Conservation (phyloP, 2,888 invertebrate genomes). For the Geophilus truncorum region DNA sequence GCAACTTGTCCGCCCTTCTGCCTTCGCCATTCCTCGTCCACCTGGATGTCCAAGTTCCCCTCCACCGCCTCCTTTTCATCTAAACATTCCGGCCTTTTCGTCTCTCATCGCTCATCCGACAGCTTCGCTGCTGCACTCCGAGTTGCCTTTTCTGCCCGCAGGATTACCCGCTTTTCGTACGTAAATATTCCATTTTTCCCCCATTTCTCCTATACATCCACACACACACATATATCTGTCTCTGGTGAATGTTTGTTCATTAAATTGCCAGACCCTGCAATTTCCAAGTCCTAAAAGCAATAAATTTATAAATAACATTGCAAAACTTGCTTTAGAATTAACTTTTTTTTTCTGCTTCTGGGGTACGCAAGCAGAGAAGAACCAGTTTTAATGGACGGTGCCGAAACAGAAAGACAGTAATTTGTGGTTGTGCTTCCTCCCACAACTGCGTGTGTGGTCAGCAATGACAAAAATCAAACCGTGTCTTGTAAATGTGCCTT, state of each 20-base stretch:
- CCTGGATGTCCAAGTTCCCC: background rate
- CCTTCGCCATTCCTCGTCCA: background rate
- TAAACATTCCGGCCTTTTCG: background rate
- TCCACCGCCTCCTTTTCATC: no score
- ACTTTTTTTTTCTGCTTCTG: no score
- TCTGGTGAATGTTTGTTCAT: no score
- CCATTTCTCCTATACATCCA: no score
- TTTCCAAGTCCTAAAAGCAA: no score
- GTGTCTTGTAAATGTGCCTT: background rate
- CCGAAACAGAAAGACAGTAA: background rate
- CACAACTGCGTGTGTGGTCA: background rate
- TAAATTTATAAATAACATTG: no score
- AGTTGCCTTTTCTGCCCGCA: slow-evolving; percentile 23
- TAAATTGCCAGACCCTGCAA: no score
- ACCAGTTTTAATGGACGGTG: background rate
- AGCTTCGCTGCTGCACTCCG: background rate
- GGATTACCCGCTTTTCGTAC: slow-evolving; percentile 30
- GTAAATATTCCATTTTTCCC: background rate
- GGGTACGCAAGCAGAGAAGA: background rate
- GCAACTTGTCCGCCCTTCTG: background rate
- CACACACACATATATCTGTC: no score
- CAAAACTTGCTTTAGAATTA: no score
- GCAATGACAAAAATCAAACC: background rate
- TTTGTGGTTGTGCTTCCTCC: background rate
- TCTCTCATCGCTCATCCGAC: background rate